Conservation (phyloP, 2,113 vertebrate species). For the Ageneiosus marmoratus region DNA sequence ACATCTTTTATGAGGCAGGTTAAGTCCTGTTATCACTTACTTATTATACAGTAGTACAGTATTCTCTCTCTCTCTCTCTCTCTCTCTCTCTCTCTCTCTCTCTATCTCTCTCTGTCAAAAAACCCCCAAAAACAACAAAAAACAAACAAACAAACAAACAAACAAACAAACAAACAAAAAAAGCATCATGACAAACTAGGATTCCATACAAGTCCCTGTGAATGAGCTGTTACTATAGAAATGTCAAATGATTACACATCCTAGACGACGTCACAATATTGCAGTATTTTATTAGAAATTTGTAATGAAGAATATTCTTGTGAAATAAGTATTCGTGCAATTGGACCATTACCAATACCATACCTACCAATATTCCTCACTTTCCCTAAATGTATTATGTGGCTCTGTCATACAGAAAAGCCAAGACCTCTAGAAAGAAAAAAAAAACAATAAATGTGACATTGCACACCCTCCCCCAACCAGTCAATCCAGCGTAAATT, state of each 20-base stretch:
- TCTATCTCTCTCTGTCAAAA: no score
- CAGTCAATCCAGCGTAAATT: slow-evolving; percentile 28
- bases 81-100: not conserved
- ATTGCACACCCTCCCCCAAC: not conserved
- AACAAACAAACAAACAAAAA: no score
- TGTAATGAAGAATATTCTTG: not conserved
- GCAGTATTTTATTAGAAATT: not conserved
- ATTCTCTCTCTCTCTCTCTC: not conserved
- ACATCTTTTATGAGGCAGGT: no score
- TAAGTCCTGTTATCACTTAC: no score
- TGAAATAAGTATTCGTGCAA: no score
- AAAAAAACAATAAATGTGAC: not conserved
- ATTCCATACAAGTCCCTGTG: not conserved
- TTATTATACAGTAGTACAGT: no score
- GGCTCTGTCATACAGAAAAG: not conserved
- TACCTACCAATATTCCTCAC: not conserved
- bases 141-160: no score
- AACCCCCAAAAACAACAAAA: no score
- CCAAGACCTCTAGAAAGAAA: not conserved
- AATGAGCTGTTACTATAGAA: no score
- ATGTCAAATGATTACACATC: not conserved
- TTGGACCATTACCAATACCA: no score
- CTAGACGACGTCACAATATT: not conserved
- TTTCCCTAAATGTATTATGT: not conserved
- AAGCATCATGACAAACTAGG: not conserved